Percentiles rank a stretch among this genome's conserved stretches.
Conservation (phyloP, 1,140 invertebrate species). For the Drosophila pachea region DNA sequence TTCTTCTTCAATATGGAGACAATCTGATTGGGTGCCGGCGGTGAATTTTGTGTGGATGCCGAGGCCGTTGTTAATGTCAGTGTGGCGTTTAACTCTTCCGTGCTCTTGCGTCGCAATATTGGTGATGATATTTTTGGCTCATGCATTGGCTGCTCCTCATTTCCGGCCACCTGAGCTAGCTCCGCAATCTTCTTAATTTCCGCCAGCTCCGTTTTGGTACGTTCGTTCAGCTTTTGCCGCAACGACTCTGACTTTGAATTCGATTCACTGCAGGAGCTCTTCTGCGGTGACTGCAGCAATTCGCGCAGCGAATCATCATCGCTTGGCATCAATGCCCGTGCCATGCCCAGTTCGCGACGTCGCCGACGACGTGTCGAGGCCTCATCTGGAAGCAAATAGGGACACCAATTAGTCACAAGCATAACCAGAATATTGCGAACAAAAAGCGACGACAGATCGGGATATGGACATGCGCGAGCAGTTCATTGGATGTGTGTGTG, state of each 20-base stretch:
- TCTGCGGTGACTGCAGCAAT: slow-evolving; percentile 56
- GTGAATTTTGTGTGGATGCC: slow-evolving; percentile 42
- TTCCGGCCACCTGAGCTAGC: slow-evolving; percentile 35
- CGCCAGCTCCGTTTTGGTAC: slow-evolving; percentile 70
- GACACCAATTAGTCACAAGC: slow-evolving; percentile 6
- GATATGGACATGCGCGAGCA: slow-evolving; percentile 19
- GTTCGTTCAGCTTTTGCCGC: slow-evolving; percentile 67
- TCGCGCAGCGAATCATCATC: slow-evolving; percentile 74
- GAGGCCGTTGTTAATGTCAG: not conserved
- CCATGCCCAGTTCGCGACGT: slow-evolving; percentile 78
- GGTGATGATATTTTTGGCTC: slow-evolving; percentile 61
- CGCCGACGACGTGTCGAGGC: slow-evolving; percentile 70
- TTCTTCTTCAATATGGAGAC: slow-evolving; percentile 90
- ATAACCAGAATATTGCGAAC: not conserved
- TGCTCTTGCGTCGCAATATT: slow-evolving; percentile 69
- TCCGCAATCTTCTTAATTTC: slow-evolving; percentile 70
- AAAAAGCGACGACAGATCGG: not conserved
- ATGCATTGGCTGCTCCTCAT: not conserved
- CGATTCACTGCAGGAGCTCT: slow-evolving; percentile 67
- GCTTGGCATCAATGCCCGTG: slow-evolving; percentile 73
- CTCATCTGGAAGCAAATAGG: slow-evolving; percentile 74
- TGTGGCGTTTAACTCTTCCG: slow-evolving; percentile 69
- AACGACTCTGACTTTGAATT: slow-evolving; percentile 46
- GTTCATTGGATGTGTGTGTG: slow-evolving; percentile 57
- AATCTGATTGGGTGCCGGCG: slow-evolving; percentile 79